phyloP scores from a whole-genome alignment of 2,888 invertebrate genomes.

The Meliscaeva auricollis region DNA sequence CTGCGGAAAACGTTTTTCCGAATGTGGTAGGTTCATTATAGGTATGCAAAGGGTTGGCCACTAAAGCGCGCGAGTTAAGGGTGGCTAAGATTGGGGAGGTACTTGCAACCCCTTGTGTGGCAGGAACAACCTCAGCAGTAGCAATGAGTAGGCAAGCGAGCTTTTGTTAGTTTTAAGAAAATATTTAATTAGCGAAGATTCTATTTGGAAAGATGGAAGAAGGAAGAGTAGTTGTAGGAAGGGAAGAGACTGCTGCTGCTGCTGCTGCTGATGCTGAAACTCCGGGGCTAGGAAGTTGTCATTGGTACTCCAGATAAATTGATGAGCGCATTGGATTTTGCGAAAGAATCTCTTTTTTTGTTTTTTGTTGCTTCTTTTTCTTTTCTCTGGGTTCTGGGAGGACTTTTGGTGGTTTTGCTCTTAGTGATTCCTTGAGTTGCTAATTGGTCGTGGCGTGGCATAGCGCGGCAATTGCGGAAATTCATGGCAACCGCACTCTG shows the following conservation, averaged over 20 bases:
- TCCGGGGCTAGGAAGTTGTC: conserved; percentile 58
- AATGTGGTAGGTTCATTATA: conserved; percentile 76
- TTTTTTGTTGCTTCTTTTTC: background rate
- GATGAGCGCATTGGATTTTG: conserved; percentile 71
- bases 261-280: conserved; percentile 19
- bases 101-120: conserved; percentile 9
- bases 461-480: conserved; percentile 49
- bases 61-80: conserved; percentile 15
- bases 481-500: conserved; percentile 59
- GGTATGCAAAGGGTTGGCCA: conserved; percentile 51
- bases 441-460: conserved; percentile 62
- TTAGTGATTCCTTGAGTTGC: conserved; percentile 69
- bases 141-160: conserved; percentile 34
- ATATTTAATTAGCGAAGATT: conserved; percentile 75
- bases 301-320: conserved; percentile 72
- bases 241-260: too few relatives aligned
- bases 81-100: conserved; percentile 11
- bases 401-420: conserved; percentile 59
- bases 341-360: conserved; percentile 17
- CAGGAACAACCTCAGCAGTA: background rate
- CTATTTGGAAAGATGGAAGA: conserved; percentile 41
- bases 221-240: too few relatives aligned
- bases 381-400: conserved; percentile 25
- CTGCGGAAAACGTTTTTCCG: conserved; percentile 75
- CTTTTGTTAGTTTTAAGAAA: conserved; percentile 75